Evolutionary conservation across 2,113 vertebrate genomes (phyloP).

Genomic region (Leuciscus idus): DNA sequence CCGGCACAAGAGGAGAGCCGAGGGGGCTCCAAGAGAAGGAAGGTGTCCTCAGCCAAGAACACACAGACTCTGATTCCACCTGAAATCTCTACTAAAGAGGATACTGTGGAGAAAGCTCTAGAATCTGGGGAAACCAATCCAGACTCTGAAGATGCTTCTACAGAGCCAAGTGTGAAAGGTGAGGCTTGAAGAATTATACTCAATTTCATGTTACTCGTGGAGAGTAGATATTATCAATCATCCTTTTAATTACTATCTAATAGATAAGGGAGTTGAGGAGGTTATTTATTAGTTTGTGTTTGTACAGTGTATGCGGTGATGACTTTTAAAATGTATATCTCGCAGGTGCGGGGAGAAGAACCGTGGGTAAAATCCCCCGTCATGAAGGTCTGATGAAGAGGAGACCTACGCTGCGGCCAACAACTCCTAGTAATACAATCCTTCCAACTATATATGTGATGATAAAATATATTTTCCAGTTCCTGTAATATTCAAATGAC

Average conservation of each 20-base stretch:
- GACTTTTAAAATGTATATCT: neutral
- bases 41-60: conserved; percentile 55
- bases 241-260: neutral
- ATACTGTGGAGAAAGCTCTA: neutral
- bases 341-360: conserved; percentile 47
- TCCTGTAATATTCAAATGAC: neutral
- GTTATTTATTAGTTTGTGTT: neutral
- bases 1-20: neutral
- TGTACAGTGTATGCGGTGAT: neutral
- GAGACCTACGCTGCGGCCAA: conserved; percentile 67
- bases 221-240: neutral
- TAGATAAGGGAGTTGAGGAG: neutral
- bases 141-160: conserved; percentile 33
- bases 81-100: neutral
- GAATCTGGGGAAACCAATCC: neutral
- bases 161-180: conserved; percentile 47
- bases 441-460: neutral
- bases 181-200: neutral
- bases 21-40: conserved; percentile 64
- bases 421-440: conserved; percentile 85
- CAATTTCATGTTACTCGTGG: neutral
- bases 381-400: conserved; percentile 63
- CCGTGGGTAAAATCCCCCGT: conserved; percentile 75
- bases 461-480: neutral
- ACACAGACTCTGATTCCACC: neutral